Conservation (phyloP, 2,797 vertebrate genomes). For the Poecilia picta region DNA sequence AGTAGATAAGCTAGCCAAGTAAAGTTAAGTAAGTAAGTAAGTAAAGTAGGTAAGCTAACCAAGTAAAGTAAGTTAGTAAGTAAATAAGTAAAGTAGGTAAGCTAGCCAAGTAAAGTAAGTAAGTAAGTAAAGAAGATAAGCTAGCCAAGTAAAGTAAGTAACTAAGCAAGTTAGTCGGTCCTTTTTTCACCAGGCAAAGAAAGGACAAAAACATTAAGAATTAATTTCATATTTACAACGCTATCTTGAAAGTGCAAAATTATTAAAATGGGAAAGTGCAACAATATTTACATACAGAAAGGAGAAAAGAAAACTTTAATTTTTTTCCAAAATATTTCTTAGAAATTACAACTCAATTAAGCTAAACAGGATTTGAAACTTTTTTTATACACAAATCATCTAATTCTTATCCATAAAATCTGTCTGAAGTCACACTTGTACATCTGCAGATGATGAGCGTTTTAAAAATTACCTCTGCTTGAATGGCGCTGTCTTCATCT, state of each 20-base stretch:
- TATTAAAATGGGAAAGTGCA: neutral
- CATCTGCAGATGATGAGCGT: neutral
- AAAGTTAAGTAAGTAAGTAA: no score
- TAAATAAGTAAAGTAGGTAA: no score
- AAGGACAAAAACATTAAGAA: neutral
- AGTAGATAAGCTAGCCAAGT: no score
- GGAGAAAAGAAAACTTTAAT: neutral
- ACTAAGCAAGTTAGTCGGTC: no score
- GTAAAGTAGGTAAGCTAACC: no score
- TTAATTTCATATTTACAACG: neutral
- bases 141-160: no score
- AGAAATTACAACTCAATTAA: neutral
- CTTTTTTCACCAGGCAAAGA: neutral
- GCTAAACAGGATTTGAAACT: neutral
- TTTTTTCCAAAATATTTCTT: neutral
- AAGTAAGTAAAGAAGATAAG: no score
- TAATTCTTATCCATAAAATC: conserved; percentile 1
- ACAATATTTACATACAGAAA: neutral
- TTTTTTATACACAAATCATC: neutral
- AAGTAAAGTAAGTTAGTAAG: no score
- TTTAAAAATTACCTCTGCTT: conserved; percentile 81
- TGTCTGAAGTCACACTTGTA: neutral
- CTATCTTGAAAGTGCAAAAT: neutral
- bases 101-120: no score
- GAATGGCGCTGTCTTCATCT: conserved; percentile 80